These are phyloP conservation scores for Acronicta leporina DNA, from an alignment of 2,888 invertebrate genomes.

Conservation along the genomic window DNA sequence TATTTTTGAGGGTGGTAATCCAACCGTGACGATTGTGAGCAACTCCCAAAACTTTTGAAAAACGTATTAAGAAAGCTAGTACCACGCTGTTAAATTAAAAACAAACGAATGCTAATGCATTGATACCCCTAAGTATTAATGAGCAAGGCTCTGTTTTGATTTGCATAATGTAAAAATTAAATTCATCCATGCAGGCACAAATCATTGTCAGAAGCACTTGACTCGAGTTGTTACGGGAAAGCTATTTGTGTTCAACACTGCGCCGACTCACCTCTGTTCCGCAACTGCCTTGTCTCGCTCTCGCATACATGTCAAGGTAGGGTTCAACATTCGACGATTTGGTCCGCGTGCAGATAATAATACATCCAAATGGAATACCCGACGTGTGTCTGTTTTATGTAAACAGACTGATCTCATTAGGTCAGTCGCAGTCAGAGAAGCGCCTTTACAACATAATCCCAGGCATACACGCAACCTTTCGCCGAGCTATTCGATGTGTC, in stretches of 20 bases:
- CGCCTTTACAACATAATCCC: slow-evolving; percentile 54
- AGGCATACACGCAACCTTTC: slow-evolving; percentile 38
- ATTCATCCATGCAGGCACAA: slow-evolving; percentile 60
- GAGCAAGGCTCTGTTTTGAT: slow-evolving; percentile 9
- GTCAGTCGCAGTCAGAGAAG: slow-evolving; percentile 69
- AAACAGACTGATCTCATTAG: slow-evolving; percentile 78
- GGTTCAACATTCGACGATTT: slow-evolving; percentile 88
- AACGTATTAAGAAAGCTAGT: not conserved
- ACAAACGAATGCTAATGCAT: slow-evolving; percentile 5
- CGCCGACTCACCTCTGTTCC: slow-evolving; percentile 79
- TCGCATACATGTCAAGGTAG: slow-evolving; percentile 88
- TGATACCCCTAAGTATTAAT: slow-evolving; percentile 9
- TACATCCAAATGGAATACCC: slow-evolving; percentile 76
- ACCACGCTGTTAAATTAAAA: not conserved
- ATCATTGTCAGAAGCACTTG: slow-evolving; percentile 82
- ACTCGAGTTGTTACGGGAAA: slow-evolving; percentile 75
- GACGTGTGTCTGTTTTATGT: slow-evolving; percentile 77
- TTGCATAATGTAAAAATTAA: slow-evolving; percentile 47
- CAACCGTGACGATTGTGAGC: slow-evolving; percentile 40
- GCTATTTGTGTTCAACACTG: slow-evolving; percentile 87
- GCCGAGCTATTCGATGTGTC: slow-evolving; percentile 43
- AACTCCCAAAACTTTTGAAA: slow-evolving; percentile 13
- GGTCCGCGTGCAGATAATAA: slow-evolving; percentile 80
- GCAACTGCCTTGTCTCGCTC: slow-evolving; percentile 78
- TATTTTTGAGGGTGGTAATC: slow-evolving; percentile 38